Conservation (phyloP, 2,113 vertebrate genomes). For the Myotis yumanensis region DNA sequence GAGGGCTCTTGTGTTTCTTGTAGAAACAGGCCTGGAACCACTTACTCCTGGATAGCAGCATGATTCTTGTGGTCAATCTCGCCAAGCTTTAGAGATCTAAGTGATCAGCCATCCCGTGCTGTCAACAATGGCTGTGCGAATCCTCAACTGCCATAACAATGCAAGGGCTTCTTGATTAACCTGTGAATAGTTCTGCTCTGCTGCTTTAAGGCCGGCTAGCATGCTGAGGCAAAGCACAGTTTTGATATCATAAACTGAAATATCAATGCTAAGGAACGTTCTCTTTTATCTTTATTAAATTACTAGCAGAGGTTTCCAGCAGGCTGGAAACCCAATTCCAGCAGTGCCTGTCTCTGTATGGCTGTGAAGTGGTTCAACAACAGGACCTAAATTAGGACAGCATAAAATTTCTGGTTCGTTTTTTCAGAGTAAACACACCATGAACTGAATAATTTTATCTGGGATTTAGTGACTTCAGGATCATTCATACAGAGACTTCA, state of each 20-base stretch:
- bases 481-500: neutral
- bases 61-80: neutral
- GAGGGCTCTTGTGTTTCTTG: neutral
- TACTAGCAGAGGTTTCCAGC: neutral
- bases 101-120: neutral
- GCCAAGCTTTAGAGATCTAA: neutral
- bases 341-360: neutral
- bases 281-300: slow-evolving; percentile 19
- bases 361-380: neutral
- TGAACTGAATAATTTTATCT: neutral
- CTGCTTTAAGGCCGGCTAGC: neutral
- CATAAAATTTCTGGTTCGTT: neutral
- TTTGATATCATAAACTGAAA: neutral
- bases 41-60: neutral
- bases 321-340: neutral
- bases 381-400: neutral
- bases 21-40: neutral
- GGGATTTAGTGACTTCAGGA: neutral
- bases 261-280: neutral
- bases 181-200: neutral
- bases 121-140: neutral
- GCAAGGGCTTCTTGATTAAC: neutral
- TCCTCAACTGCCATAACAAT: neutral
- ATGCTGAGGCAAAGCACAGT: neutral
- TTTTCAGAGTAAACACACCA: neutral